Conservation (phyloP, 2,888 invertebrate species). For the Macropis europaea region DNA sequence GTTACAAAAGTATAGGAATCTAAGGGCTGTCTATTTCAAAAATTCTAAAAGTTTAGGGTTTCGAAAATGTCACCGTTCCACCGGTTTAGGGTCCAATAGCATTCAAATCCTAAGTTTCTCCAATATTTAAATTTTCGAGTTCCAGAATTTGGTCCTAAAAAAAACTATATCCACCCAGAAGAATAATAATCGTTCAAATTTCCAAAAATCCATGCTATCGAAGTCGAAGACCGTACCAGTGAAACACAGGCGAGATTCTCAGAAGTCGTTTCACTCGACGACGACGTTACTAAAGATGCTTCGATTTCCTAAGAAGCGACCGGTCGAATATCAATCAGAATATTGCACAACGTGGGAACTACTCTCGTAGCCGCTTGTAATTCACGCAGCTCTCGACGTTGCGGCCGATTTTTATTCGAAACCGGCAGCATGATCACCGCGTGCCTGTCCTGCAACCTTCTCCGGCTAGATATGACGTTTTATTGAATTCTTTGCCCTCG, state of each 20-base stretch:
- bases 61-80: too few species aligned
- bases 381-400: not conserved
- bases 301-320: conserved; percentile 16
- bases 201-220: not conserved
- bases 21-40: too few species aligned
- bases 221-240: not conserved
- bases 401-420: conserved; percentile 6
- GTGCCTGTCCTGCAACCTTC: not conserved
- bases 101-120: too few species aligned
- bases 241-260: not conserved
- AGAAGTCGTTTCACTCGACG: not conserved
- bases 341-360: conserved; percentile 2
- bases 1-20: too few species aligned
- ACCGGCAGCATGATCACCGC: not conserved
- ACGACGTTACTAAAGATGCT: conserved; percentile 5
- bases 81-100: too few species aligned
- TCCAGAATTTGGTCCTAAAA: too few species aligned
- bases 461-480: conserved; percentile 16
- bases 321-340: conserved; percentile 16
- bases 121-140: too few species aligned
- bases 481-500: conserved; percentile 43
- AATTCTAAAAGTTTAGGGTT: too few species aligned
- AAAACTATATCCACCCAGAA: too few species aligned
- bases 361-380: not conserved
- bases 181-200: not conserved